These are phyloP conservation scores for Neolamprologus toae DNA, from an alignment of 2,113 vertebrate species.

Conservation along the genomic window DNA sequence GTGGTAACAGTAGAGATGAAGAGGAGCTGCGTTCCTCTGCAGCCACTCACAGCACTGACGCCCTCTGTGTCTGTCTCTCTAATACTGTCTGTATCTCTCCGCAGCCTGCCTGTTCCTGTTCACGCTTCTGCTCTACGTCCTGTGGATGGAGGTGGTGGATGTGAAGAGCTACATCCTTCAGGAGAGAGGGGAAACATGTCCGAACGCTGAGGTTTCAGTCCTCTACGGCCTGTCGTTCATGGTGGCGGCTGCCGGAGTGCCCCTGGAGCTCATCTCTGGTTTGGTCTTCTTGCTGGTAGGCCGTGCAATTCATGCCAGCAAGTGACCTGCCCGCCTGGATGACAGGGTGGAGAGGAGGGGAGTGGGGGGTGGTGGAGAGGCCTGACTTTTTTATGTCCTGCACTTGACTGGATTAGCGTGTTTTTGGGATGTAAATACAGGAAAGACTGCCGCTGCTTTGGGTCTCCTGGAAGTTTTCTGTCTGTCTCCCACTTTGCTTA, in stretches of 20 bases:
- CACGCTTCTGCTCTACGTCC: slow-evolving; percentile 75
- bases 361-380: background rate
- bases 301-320: slow-evolving; percentile 47
- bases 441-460: background rate
- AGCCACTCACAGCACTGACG: background rate
- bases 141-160: slow-evolving; percentile 86
- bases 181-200: slow-evolving; percentile 72
- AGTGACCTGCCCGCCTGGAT: slow-evolving; percentile 24
- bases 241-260: slow-evolving; percentile 73
- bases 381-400: slow-evolving; percentile 8
- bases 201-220: slow-evolving; percentile 44
- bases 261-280: slow-evolving; percentile 74
- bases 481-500: background rate
- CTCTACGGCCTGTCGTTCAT: slow-evolving; percentile 85
- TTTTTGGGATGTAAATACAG: background rate
- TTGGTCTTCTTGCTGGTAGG: slow-evolving; percentile 79
- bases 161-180: slow-evolving; percentile 79
- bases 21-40: slow-evolving; percentile 2
- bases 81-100: background rate
- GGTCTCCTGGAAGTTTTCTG: background rate
- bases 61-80: background rate
- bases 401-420: background rate
- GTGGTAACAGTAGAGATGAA: slow-evolving; percentile 3
- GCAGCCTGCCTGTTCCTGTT: slow-evolving; percentile 75
- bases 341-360: background rate